Evolutionary conservation across 2,797 vertebrate genomes (phyloP), one percentile per base, ranked within the genome.

Genomic region (Astyanax mexicanus): DNA sequence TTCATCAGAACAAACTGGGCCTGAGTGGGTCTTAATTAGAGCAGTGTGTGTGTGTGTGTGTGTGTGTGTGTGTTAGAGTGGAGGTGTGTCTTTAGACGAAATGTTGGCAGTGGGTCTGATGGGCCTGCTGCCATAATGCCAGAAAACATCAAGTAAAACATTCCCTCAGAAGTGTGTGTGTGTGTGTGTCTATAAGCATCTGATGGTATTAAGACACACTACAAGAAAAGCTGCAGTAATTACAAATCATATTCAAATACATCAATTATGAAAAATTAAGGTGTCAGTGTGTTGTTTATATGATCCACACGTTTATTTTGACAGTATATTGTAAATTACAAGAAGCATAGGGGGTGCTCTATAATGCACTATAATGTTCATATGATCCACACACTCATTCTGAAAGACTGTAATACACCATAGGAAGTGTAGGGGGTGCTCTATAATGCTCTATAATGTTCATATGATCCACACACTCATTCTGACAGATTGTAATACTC

Each of bases 121-220:
- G 21, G 49, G 19, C 49, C 49, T 23, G 3, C 49, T 51, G 49
- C 49, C 49, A 51, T 11, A 51, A 21, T 49, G 47, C 21, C 49
- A 51, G 11, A 23, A 74, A 58, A 68, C 17, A 64, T 42, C 35
- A 32, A 29, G 8, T 12, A 52, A 84, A 66, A 82, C 23, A 55
- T 78, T 72, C 77, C 58, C 35, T 79, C 72, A 47, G 17, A 47
- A 19, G 4, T 49, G 47, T n/a, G 44, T 45, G 44, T 19, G 45
- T 7, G 13, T n/a, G 15, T 47, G 45, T 47, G 45, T 47, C 47
- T 49, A 47, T 49, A 19, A 51, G 49, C 51, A 47, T 47, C 44
- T 47, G 44, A n/a, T 44, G 47, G 44, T 47, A 44, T 47, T 44
- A n/a, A n/a, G n/a, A n/a, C n/a, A n/a, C n/a, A n/a, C n/a, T 47